These are phyloP conservation scores for rabbit (Oryctolagus cuniculus) DNA, from an alignment of 2,113 vertebrate species.

Conservation along the genomic window DNA sequence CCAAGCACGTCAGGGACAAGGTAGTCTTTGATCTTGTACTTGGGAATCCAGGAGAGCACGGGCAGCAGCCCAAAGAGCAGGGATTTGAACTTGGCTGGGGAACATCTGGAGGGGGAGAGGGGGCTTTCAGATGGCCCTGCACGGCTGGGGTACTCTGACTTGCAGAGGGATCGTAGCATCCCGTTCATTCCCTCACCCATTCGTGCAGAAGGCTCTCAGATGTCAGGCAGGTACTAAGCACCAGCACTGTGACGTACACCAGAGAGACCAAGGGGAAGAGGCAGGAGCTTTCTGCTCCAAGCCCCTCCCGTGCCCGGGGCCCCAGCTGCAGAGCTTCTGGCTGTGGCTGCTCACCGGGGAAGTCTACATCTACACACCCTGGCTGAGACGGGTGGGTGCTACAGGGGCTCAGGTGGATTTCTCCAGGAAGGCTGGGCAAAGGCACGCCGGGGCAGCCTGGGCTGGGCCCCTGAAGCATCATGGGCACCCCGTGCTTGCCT, in stretches of 20 bases:
- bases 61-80: constrained; percentile 91
- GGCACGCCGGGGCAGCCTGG: background rate
- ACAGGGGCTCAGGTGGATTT: background rate
- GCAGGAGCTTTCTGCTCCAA: background rate
- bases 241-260: too few relatives aligned
- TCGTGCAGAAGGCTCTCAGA: background rate
- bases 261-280: background rate
- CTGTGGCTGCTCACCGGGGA: too few relatives aligned
- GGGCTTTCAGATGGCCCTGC: background rate
- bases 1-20: constrained; percentile 93
- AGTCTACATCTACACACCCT: background rate
- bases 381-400: background rate
- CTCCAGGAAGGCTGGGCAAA: background rate
- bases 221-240: background rate
- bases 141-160: accelerated
- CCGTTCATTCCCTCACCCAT: too few relatives aligned
- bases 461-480: background rate
- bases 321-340: background rate
- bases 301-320: accelerated
- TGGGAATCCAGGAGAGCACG: constrained; percentile 94
- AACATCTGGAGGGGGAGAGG: constrained; percentile 88
- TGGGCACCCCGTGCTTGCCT: background rate
- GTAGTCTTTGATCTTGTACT: constrained; percentile 93
- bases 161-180: too few relatives aligned
- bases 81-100: constrained; percentile 88